Conservation (phyloP, 92 coral and sea anemone genomes). For the Epizoanthus rinbou region DNA sequence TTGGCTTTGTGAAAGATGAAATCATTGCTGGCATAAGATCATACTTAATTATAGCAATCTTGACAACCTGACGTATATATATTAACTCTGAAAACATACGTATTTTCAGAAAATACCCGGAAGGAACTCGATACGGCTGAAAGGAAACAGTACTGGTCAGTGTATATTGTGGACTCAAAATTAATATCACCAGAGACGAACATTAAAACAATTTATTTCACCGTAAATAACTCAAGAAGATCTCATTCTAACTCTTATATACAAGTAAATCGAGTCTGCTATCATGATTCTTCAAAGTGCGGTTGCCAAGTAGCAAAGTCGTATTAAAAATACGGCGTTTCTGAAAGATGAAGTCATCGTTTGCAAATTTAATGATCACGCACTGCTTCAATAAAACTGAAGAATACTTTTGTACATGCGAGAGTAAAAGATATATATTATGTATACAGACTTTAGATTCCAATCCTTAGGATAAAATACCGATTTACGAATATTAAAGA, state of each 20-base stretch:
- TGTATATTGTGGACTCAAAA: neutral
- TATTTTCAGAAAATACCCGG: no score
- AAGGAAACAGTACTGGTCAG: neutral
- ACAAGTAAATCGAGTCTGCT: neutral
- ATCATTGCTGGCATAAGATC: neutral
- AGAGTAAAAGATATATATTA: conserved; percentile 3
- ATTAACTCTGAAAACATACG: neutral
- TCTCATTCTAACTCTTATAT: neutral
- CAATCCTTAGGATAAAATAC: neutral
- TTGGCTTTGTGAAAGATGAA: neutral
- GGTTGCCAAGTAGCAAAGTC: conserved; percentile 30
- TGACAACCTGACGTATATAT: neutral
- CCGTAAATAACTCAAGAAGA: neutral
- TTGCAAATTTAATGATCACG: no score
- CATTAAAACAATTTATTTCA: neutral
- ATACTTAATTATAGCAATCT: neutral
- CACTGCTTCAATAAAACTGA: neutral
- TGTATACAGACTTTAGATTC: neutral
- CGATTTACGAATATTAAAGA: neutral
- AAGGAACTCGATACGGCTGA: neutral
- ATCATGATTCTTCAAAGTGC: neutral
- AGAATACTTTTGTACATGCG: conserved; percentile 3
- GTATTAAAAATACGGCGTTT: conserved; percentile 24
- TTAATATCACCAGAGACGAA: neutral
- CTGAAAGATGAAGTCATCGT: conserved; percentile 26